phyloP scores from a whole-genome alignment of 2,113 vertebrate species.

The Mola mola region DNA sequence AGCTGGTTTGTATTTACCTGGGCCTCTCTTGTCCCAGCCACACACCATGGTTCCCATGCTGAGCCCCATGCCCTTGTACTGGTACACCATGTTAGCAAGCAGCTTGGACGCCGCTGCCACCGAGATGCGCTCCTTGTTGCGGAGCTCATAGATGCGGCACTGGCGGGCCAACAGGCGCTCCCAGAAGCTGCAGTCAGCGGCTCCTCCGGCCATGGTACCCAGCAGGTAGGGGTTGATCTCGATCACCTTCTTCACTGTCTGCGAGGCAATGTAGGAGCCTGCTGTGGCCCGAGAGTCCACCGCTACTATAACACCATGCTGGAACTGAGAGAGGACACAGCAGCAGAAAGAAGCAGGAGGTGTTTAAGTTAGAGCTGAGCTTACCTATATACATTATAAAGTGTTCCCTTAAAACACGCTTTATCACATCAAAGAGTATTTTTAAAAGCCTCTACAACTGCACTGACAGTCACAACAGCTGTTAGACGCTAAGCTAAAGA shows the following conservation, averaged over 20 bases:
- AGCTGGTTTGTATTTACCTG: slow-evolving; percentile 84
- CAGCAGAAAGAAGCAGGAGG: not conserved
- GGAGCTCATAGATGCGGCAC: slow-evolving; percentile 92
- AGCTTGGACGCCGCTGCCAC: slow-evolving; percentile 93
- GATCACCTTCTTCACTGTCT: slow-evolving; percentile 93
- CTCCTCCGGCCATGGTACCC: slow-evolving; percentile 94
- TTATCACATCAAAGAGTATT: too few species aligned
- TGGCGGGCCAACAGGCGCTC: slow-evolving; percentile 90
- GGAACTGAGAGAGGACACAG: slow-evolving; percentile 79
- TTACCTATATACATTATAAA: too few species aligned
- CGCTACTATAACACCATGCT: slow-evolving; percentile 89
- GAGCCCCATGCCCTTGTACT: slow-evolving; percentile 94
- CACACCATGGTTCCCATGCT: slow-evolving; percentile 97
- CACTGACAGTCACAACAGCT: slow-evolving; percentile 22
- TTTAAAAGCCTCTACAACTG: slow-evolving; percentile 10
- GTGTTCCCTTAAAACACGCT: too few species aligned
- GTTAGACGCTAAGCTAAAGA: slow-evolving; percentile 13
- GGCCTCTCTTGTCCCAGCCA: slow-evolving; percentile 94
- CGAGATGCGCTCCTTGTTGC: slow-evolving; percentile 94
- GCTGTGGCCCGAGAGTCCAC: slow-evolving; percentile 93
- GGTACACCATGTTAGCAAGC: slow-evolving; percentile 96
- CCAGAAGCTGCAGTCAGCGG: slow-evolving; percentile 94
- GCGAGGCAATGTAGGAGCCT: slow-evolving; percentile 90
- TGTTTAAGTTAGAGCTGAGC: too few species aligned
- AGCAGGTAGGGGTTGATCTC: slow-evolving; percentile 92